These are phyloP conservation scores for Nanorana parkeri DNA, from an alignment of 2,113 vertebrate species.

Conservation along the genomic window DNA sequence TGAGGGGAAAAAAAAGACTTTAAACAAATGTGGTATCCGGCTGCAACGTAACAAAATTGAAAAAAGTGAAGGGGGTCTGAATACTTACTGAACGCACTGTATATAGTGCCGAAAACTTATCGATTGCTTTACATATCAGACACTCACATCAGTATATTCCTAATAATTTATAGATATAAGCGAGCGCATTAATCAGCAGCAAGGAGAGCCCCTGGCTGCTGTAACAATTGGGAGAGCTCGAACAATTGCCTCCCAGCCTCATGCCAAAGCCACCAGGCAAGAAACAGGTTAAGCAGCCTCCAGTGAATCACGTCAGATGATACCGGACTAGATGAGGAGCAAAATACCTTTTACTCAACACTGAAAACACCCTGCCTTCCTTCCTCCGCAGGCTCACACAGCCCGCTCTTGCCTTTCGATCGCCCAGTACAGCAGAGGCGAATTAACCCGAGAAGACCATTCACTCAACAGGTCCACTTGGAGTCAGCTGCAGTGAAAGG, in stretches of 20 bases:
- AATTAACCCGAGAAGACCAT: neutral
- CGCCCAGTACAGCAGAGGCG: neutral
- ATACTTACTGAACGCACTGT: no score
- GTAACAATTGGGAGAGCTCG: neutral
- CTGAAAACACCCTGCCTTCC: conserved; percentile 5
- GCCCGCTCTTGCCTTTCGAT: neutral
- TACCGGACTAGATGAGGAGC: conserved; percentile 20
- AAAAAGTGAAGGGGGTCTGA: no score
- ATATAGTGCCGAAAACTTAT: no score
- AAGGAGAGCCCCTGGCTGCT: neutral
- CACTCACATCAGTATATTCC: no score
- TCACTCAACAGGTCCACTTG: no score
- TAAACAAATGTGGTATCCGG: no score
- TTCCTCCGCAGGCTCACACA: neutral
- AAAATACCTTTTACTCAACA: neutral
- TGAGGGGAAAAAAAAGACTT: no score
- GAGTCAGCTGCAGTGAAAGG: conserved; percentile 1
- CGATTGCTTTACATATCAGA: no score
- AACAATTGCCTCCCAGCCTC: neutral
- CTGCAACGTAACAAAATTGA: no score
- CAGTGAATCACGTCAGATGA: conserved; percentile 30
- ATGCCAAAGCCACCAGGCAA: conserved; percentile 23
- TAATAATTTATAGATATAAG: no score
- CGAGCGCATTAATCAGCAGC: neutral
- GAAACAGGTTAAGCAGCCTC: conserved; percentile 39